Conservation (phyloP, 2,113 vertebrate species). For the Pangasianodon hypophthalmus region DNA sequence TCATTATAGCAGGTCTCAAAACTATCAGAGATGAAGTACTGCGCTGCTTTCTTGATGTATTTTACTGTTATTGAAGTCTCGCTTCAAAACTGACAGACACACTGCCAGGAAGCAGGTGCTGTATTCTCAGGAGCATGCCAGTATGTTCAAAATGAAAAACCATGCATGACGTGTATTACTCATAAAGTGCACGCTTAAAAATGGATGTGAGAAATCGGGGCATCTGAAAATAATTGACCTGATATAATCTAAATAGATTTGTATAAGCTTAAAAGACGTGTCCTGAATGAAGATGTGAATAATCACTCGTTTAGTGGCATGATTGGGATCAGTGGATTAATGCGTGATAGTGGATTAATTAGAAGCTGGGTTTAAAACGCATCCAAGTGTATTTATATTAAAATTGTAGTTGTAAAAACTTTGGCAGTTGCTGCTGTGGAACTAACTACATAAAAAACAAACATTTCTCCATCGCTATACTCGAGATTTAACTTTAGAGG, state of each 20-base stretch:
- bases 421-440: background rate
- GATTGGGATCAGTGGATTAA: too few relatives aligned
- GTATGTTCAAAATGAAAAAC: background rate
- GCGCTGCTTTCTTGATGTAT: background rate
- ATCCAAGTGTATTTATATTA: background rate
- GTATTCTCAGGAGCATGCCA: background rate
- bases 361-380: conserved; percentile 5
- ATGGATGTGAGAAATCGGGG: background rate
- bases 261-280: background rate
- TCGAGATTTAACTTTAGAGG: background rate
- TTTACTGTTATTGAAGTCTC: background rate
- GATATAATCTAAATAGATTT: background rate
- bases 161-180: background rate
- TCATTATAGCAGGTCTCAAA: conserved; percentile 23
- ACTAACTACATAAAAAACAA: background rate
- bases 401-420: background rate
- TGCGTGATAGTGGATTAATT: background rate
- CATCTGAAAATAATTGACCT: conserved; percentile 13
- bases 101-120: background rate
- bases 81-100: background rate
- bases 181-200: background rate
- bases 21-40: background rate
- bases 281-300: background rate
- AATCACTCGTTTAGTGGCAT: background rate
- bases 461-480: background rate